Conservation (phyloP, 2,888 invertebrate species). For the Endomychus coccineus region DNA sequence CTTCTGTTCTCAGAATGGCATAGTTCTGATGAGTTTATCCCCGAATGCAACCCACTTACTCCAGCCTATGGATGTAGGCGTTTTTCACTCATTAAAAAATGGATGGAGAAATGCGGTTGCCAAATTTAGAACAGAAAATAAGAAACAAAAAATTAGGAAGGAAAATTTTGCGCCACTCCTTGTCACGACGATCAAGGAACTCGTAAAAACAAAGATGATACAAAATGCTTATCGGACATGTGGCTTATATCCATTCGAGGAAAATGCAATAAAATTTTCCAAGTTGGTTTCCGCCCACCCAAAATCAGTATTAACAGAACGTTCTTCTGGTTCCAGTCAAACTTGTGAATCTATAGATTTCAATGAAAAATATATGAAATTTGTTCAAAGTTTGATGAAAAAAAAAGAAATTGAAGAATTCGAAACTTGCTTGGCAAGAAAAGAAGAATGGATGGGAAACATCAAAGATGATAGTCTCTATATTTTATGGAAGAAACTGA, state of each 20-base stretch:
- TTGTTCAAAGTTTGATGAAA: background rate
- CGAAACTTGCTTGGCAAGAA: background rate
- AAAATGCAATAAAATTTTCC: conserved; percentile 5
- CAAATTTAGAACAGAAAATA: conserved; percentile 9
- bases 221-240: conserved; percentile 8
- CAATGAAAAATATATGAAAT: conserved; percentile 1
- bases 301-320: background rate
- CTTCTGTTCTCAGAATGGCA: conserved; percentile 8
- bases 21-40: conserved; percentile 7
- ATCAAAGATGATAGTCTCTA: conserved; percentile 1
- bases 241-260: no score
- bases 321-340: background rate
- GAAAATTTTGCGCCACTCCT: conserved; percentile 12
- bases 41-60: conserved; percentile 7
- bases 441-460: conserved; percentile 3
- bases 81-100: conserved; percentile 8
- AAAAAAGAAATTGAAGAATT: no score
- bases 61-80: conserved; percentile 12
- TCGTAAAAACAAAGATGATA: background rate
- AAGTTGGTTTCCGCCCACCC: background rate
- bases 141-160: conserved; percentile 6
- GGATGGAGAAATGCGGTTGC: conserved; percentile 9
- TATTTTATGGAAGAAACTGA: background rate
- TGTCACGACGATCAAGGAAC: conserved; percentile 7
- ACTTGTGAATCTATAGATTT: background rate